phyloP scores from a whole-genome alignment of 2,888 invertebrate species.

The Eristalis arbustorum region DNA sequence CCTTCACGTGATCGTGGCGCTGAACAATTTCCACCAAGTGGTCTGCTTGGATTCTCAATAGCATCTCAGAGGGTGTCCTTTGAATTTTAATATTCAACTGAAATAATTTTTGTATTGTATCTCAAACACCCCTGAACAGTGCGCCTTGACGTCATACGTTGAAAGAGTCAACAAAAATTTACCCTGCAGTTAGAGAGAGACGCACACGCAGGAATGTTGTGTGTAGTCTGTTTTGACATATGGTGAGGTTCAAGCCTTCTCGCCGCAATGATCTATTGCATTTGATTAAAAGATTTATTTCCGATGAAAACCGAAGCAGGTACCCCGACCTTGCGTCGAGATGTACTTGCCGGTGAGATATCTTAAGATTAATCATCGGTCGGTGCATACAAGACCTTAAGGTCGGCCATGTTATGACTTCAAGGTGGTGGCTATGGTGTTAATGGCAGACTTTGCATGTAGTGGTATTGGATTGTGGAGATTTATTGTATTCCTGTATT shows the following conservation, averaged over 20 bases:
- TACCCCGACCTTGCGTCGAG: slow-evolving; percentile 6
- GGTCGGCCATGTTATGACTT: slow-evolving; percentile 66
- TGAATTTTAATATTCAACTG: not conserved
- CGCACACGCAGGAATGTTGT: not conserved
- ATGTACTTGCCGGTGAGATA: slow-evolving; percentile 52
- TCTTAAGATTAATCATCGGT: slow-evolving; percentile 62
- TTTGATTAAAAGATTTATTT: slow-evolving; percentile 67
- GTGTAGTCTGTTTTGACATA: slow-evolving; percentile 61
- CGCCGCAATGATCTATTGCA: slow-evolving; percentile 55
- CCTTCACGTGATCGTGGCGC: too few relatives aligned
- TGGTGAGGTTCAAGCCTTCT: slow-evolving; percentile 25
- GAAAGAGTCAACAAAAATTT: not conserved
- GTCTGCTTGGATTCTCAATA: too few relatives aligned
- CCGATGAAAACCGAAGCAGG: slow-evolving; percentile 45
- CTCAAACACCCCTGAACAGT: not conserved
- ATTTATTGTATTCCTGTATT: slow-evolving; percentile 53
- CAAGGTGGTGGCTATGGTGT: slow-evolving; percentile 35
- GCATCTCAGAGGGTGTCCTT: not conserved
- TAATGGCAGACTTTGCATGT: slow-evolving; percentile 39
- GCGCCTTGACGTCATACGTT: not conserved
- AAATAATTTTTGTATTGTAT: not conserved
- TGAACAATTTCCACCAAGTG: too few relatives aligned
- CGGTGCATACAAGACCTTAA: slow-evolving; percentile 14
- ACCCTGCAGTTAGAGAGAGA: slow-evolving; percentile 31
- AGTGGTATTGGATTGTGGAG: slow-evolving; percentile 52